Percentiles rank a stretch among this genome's conserved stretches.
phyloP scores from a whole-genome alignment of 2,888 invertebrate species.

The Sphinx pinastri region DNA sequence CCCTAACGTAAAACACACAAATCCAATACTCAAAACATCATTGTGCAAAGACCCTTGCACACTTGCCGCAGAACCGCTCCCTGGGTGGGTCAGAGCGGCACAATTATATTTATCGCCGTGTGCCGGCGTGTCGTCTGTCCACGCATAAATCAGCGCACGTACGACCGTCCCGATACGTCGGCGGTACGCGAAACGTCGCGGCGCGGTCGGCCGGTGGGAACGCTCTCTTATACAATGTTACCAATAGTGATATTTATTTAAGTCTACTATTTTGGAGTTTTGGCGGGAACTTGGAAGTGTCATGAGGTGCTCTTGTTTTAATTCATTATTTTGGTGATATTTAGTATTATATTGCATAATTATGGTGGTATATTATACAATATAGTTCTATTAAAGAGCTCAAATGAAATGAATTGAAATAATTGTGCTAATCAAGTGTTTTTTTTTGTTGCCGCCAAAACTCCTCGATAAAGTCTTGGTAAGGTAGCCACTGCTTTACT shows the following conservation, averaged over 20 bases:
- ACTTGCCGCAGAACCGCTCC: conserved; percentile 59
- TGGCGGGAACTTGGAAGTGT: not conserved
- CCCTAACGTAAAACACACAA: not conserved
- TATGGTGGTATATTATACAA: no score
- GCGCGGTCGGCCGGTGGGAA: conserved; percentile 42
- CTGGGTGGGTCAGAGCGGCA: conserved; percentile 68
- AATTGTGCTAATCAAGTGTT: no score
- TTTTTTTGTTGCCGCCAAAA: no score
- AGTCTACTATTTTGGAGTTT: not conserved
- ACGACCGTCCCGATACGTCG: conserved; percentile 52
- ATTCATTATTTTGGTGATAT: no score
- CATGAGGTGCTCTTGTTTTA: no score
- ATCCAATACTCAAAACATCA: not conserved
- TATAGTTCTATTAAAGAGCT: no score
- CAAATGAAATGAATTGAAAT: no score
- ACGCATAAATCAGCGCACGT: conserved; percentile 70
- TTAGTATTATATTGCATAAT: no score
- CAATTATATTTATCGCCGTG: conserved; percentile 72
- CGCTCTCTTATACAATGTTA: conserved; percentile 42
- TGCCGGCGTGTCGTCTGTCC: conserved; percentile 60
- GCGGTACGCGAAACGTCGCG: conserved; percentile 26
- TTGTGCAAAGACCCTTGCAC: conserved; percentile 57
- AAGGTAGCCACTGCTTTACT: no score
- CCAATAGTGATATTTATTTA: not conserved
- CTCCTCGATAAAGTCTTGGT: no score